Conservation (phyloP, 2,888 invertebrate genomes). For the Eledona agricola region DNA sequence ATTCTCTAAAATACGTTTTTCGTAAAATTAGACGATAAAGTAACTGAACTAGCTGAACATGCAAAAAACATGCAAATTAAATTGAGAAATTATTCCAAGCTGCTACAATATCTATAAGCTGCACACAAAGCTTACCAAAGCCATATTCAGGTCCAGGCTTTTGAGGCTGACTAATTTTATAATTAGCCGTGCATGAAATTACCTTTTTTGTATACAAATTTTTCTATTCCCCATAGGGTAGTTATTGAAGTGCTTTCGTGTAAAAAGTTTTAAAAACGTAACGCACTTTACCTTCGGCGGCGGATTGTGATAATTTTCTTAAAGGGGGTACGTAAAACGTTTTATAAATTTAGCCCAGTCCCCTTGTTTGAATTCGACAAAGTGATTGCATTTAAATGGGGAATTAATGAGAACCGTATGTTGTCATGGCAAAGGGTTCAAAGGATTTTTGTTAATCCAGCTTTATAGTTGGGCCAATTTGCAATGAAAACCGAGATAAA, state of each 20-base stretch:
- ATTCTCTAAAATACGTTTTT: no score
- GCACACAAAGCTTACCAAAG: no score
- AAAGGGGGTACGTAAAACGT: no score
- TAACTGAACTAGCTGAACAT: constrained; percentile 8
- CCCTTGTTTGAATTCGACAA: constrained; percentile 1
- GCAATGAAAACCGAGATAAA: constrained; percentile 18
- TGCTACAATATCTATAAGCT: no score
- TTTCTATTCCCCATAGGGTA: no score
- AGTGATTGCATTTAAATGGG: constrained; percentile 16
- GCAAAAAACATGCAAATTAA: constrained; percentile 9
- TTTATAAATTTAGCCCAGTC: no score
- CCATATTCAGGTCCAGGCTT: no score
- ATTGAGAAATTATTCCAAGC: constrained; percentile 15
- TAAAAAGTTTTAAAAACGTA: not conserved
- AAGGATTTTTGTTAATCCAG: constrained; percentile 17
- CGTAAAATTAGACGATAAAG: not conserved
- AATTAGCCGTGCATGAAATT: no score
- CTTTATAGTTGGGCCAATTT: constrained; percentile 17
- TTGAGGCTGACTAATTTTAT: no score
- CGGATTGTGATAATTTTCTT: no score
- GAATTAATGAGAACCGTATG: constrained; percentile 12
- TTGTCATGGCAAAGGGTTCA: constrained; percentile 19
- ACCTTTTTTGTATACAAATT: no score
- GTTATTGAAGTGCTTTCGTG: not conserved
- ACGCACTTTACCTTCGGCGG: no score